Base-by-base conservation (phyloP, 1,140 invertebrate species). In the Zaprionus capensis region DNA sequence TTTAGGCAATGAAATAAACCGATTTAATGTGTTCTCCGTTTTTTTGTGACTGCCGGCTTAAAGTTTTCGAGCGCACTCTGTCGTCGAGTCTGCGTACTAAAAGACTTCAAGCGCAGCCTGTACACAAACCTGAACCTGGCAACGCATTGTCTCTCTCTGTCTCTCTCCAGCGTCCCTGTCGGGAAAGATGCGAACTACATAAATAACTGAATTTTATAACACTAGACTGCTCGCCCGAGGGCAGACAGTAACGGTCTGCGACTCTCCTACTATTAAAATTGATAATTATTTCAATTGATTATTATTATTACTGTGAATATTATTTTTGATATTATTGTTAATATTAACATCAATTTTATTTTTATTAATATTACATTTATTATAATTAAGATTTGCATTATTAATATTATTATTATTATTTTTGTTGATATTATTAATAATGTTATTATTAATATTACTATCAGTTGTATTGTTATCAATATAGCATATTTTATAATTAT, bases 41-140 rank as follows among this genome's bases (percentile, higher is more conserved):
- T 24, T 26, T 44, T 79, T 76, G 56, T 68, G 58, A 53, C 76
- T 36, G 44, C 34, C 56, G 63, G 63, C 53, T 65, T 63, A 17
- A 24, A 31, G 71, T 63, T 58, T 59, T 26, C n/a, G 38, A 36
- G 64, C 82, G 82, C 75, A 20, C 82, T 81, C 82, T 81, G 38
- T 58, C 31, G 82, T 44, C 68, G 82, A 81, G 80, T 84, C 31
- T 83, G 82, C 82, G 82, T 82, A 84, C 66, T 81, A 83, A 69
- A 14, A 9, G 9, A 12, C 51, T 28, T 5, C 9, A 24, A 38
- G 46, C 24, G 22, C 74, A 86, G 80, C 69, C 79, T 71, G 46
- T 76, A 46, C 82, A 86, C 82, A 55, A 86, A 86, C 82, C 82
- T 44, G 34, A 20, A 5, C 11, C 12, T 20, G 24, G 9, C n/a